Percentiles rank a stretch among this genome's conserved stretches.
Conservation (phyloP, 2,113 vertebrate genomes). For the Cephalopterus ornatus region DNA sequence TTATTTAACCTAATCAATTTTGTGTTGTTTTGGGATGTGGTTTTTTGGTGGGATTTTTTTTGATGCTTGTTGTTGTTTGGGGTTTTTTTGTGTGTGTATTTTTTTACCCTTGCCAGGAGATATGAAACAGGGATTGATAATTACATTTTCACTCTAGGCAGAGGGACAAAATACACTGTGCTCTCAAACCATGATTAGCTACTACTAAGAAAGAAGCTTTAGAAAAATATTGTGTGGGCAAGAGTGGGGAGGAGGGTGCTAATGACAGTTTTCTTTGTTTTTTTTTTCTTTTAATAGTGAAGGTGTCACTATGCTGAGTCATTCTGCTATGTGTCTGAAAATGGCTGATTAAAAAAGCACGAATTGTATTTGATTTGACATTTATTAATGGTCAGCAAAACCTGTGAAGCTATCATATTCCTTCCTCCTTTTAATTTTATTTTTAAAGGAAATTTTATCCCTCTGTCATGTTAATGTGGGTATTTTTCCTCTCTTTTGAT, state of each 20-base stretch:
- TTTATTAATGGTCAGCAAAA: not conserved
- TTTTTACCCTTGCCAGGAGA: not conserved
- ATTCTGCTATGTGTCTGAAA: not conserved
- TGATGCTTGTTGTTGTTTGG: not conserved
- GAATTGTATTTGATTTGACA: not conserved
- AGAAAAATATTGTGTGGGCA: slow-evolving; percentile 8
- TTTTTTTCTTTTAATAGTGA: not conserved
- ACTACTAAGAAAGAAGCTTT: slow-evolving; percentile 14
- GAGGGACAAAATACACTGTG: not conserved
- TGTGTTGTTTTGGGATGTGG: not conserved
- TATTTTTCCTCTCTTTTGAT: not conserved
- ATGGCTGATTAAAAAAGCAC: not conserved
- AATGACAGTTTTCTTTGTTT: not conserved
- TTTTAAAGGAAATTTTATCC: not conserved
- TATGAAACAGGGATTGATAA: not conserved
- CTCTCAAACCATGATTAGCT: slow-evolving; percentile 19
- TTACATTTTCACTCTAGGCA: not conserved
- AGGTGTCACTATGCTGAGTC: slow-evolving; percentile 5
- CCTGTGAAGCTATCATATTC: not conserved
- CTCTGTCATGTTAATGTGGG: not conserved
- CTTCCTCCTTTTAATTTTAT: not conserved
- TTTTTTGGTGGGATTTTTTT: no score
- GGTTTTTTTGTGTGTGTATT: not conserved
- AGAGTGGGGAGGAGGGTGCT: slow-evolving; percentile 14
- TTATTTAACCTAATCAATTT: not conserved